Conservation (phyloP, 2,888 invertebrate genomes). For the Xylota sylvarum region DNA sequence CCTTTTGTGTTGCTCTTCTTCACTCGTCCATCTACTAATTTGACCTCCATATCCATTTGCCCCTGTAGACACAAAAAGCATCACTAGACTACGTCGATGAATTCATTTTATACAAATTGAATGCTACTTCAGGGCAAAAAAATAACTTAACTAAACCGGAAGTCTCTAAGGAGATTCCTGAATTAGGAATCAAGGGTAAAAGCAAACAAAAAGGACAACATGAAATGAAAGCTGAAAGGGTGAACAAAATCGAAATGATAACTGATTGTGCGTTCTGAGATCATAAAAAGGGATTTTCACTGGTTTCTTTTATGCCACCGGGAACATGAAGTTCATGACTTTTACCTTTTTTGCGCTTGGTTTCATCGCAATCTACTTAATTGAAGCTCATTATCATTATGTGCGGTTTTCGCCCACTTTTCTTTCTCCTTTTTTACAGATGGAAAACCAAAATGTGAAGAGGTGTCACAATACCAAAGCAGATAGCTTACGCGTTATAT, state of each 20-base stretch:
- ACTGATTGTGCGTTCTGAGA: constrained; percentile 46
- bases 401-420: constrained; percentile 1
- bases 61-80: constrained; percentile 19
- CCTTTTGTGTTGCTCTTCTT: constrained; percentile 22
- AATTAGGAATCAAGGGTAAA: constrained; percentile 15
- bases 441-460: not conserved
- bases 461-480: constrained; percentile 11
- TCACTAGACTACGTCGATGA: constrained; percentile 29
- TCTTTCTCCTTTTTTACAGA: constrained; percentile 6
- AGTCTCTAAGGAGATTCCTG: constrained; percentile 8
- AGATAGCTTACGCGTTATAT: not conserved
- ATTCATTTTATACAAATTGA: constrained; percentile 55
- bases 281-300: constrained; percentile 23
- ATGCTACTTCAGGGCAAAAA: constrained; percentile 17
- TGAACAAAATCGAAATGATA: constrained; percentile 29
- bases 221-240: constrained; percentile 30
- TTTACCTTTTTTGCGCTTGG: constrained; percentile 23
- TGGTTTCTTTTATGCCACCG: not conserved
- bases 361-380: constrained; percentile 34
- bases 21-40: constrained; percentile 11
- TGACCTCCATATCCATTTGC: constrained; percentile 28
- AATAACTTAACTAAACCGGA: constrained; percentile 18
- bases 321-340: constrained; percentile 23
- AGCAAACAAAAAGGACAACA: constrained; percentile 28
- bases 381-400: constrained; percentile 44